Evolutionary conservation across 1,140 invertebrate species (phyloP), one percentile per base, ranked within the genome.

Genomic region (Penaeus vannamei): DNA sequence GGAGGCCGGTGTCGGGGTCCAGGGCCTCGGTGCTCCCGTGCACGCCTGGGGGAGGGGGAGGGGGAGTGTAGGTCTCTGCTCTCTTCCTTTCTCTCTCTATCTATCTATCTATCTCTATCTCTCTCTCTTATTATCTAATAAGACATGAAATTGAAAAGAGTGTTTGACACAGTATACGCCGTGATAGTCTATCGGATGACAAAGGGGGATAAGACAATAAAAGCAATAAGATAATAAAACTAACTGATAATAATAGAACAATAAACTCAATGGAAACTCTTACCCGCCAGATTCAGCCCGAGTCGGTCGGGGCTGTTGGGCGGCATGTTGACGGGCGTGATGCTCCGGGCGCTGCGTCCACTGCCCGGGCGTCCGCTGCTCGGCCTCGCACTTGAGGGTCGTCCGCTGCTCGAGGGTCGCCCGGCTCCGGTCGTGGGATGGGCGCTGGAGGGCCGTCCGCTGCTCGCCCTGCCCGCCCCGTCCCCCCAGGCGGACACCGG

Each of bases 401-500:
- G 53, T 53, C 53, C 53, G 53, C 53, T 53, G 17, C 53, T 53
- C 12, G 53, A 53, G 5, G 53, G 53, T 53, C 53, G 53, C 14
- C 53, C 53, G 10, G 36, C 36, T 7, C 36, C 36, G 36, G 36
- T 42, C 36, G 36, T 42, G 4, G 36, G 36, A 7, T 42, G 36
- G 4, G 36, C 36, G 14, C 53, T 53, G 12, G 53, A 53, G 53
- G 53, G 53, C 14, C 53, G 53, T 53, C 53, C 53, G 10, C 53
- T 12, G 2, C 53, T 53, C 53, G 53, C 53, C 1, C 53, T 8
- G 17, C 85, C 66, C 20, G 12, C 72, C 4, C 87, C 81, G 53
- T 89, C 87, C 26, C 87, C 82, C 87, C 87, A 89, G 14, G 87
- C 87, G n/a, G 87, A 89, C n/a, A 59, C 60, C 7, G 87, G 87